phyloP scores from a whole-genome alignment of 2,888 invertebrate genomes.

The Drosophila mimetica region DNA sequence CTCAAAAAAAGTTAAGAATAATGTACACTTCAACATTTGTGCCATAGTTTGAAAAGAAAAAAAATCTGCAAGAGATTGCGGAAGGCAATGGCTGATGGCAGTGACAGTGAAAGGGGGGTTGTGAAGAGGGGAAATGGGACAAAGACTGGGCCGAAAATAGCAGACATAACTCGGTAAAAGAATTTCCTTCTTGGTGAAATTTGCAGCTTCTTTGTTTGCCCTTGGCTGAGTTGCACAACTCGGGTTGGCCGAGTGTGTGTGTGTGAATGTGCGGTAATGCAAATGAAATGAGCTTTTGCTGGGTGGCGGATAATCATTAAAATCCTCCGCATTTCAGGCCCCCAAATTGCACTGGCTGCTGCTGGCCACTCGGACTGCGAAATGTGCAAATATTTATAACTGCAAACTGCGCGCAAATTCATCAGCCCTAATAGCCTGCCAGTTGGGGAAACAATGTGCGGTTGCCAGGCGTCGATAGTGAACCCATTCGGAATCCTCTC shows the following conservation, averaged over 20 bases:
- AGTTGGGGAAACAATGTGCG: slow-evolving; percentile 30
- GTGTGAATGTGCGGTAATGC: slow-evolving; percentile 36
- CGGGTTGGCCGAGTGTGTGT: neutral
- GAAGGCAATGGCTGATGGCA: slow-evolving; percentile 35
- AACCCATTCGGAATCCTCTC: slow-evolving; percentile 44
- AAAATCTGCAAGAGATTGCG: slow-evolving; percentile 39
- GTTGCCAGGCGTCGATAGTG: slow-evolving; percentile 47
- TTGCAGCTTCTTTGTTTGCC: slow-evolving; percentile 24
- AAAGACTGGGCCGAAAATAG: slow-evolving; percentile 38
- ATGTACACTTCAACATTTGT: slow-evolving; percentile 65
- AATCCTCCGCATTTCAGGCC: slow-evolving; percentile 30
- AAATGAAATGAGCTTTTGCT: slow-evolving; percentile 44
- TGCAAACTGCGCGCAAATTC: slow-evolving; percentile 55
- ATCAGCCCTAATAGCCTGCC: slow-evolving; percentile 59
- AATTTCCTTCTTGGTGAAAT: slow-evolving; percentile 27
- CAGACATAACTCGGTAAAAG: slow-evolving; percentile 51
- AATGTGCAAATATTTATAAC: slow-evolving; percentile 49
- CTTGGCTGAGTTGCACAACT: slow-evolving; percentile 1
- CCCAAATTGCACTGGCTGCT: slow-evolving; percentile 59
- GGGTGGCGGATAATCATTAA: slow-evolving; percentile 51
- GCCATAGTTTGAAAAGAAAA: slow-evolving; percentile 60
- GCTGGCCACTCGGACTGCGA: slow-evolving; percentile 32
- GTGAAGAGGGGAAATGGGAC: slow-evolving; percentile 10
- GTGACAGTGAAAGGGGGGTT: slow-evolving; percentile 6
- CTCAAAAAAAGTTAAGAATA: slow-evolving; percentile 66